These are phyloP conservation scores for Brachionus calyciflorus DNA, from an alignment of 1,140 invertebrate genomes.

Conservation along the genomic window DNA sequence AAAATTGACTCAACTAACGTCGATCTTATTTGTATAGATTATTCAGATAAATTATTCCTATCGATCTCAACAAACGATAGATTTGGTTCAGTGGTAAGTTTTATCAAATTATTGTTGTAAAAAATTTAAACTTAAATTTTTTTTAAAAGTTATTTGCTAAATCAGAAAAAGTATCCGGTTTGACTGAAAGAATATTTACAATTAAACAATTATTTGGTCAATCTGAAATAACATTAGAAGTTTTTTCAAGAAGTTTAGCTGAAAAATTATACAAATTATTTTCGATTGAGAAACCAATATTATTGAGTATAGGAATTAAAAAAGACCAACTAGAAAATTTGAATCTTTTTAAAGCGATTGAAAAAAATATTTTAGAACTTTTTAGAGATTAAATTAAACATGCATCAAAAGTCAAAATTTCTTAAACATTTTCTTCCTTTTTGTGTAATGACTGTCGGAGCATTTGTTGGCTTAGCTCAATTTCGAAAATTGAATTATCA, in stretches of 20 bases:
- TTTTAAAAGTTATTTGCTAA: constrained; percentile 41
- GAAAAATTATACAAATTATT: constrained; percentile 25
- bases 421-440: constrained; percentile 31
- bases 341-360: not conserved
- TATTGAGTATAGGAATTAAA: constrained; percentile 11
- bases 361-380: constrained; percentile 29
- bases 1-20: not conserved
- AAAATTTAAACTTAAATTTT: not conserved
- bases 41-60: constrained; percentile 40
- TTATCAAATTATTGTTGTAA: not conserved
- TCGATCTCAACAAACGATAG: constrained; percentile 14
- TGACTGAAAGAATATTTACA: not conserved
- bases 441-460: not conserved
- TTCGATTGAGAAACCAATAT: constrained; percentile 5
- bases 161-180: constrained; percentile 24
- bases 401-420: constrained; percentile 13
- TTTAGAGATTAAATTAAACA: not conserved
- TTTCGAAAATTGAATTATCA: constrained; percentile 43
- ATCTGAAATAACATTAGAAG: not conserved
- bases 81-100: constrained; percentile 30
- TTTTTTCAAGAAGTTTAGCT: constrained; percentile 36
- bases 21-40: constrained; percentile 44
- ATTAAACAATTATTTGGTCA: constrained; percentile 35
- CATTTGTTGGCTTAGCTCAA: constrained; percentile 42
- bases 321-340: constrained; percentile 38